Evolutionary conservation across 1,140 invertebrate species (phyloP).

Genomic region (Zaprionus tsacasi): DNA sequence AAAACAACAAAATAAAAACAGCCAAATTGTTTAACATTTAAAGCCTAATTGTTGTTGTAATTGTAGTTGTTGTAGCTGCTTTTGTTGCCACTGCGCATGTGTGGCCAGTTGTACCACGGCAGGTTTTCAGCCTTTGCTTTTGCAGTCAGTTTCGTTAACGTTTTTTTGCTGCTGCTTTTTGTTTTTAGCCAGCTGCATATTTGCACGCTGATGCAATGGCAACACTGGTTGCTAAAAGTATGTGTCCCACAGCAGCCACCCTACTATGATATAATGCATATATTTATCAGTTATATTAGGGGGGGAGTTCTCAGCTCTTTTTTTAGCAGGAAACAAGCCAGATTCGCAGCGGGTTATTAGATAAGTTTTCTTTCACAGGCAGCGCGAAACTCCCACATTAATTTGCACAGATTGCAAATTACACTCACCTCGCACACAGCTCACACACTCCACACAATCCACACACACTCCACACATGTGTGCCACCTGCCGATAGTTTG

Average conservation of each 20-base stretch:
- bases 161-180: conserved; percentile 22
- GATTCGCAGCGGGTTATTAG: conserved; percentile 56
- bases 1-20: conserved; percentile 23
- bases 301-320: background rate
- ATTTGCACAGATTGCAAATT: conserved; percentile 60
- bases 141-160: conserved; percentile 18
- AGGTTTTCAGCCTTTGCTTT: conserved; percentile 32
- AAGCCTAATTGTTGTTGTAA: conserved; percentile 30
- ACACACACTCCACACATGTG: background rate
- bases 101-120: conserved; percentile 29
- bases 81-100: conserved; percentile 45
- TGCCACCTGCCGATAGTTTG: too few species aligned
- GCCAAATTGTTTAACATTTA: conserved; percentile 49
- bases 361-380: conserved; percentile 55
- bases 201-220: conserved; percentile 70
- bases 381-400: conserved; percentile 71
- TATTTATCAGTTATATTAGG: background rate
- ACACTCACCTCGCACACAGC: conserved; percentile 17
- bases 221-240: conserved; percentile 41
- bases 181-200: conserved; percentile 44
- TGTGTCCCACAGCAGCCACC: conserved; percentile 26
- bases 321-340: conserved; percentile 48
- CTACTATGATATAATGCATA: conserved; percentile 21
- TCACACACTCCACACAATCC: background rate
- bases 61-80: conserved; percentile 8